phyloP scores from a whole-genome alignment of 2,113 vertebrate genomes.

The Scomber scombrus region DNA sequence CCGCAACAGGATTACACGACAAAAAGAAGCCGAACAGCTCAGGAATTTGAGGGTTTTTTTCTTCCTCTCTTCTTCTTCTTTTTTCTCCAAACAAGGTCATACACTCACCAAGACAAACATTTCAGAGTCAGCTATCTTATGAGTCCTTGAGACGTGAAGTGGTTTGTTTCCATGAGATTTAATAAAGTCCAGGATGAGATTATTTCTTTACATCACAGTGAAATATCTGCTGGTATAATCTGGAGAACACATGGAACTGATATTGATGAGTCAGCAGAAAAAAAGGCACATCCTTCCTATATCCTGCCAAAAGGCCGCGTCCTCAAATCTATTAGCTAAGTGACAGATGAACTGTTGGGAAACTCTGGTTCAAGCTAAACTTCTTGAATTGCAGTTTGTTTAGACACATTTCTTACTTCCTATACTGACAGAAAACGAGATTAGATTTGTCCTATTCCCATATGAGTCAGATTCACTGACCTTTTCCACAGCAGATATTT shows the following conservation, averaged over 20 bases:
- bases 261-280: conserved; percentile 59
- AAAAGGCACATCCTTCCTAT: conserved; percentile 69
- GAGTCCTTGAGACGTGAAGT: conserved; percentile 7
- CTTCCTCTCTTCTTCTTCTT: no score
- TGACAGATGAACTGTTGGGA: background rate
- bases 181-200: conserved; percentile 4
- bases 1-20: background rate
- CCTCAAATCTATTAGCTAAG: conserved; percentile 45
- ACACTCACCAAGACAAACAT: conserved; percentile 29
- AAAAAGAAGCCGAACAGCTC: conserved; percentile 9
- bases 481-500: background rate
- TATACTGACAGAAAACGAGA: background rate
- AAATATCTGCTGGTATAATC: conserved; percentile 37
- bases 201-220: conserved; percentile 9
- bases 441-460: background rate
- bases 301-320: conserved; percentile 59
- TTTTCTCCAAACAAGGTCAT: conserved; percentile 22
- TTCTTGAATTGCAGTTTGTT: no score
- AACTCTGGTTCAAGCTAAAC: background rate
- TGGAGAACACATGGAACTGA: conserved; percentile 33
- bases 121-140: conserved; percentile 7
- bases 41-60: conserved; percentile 12
- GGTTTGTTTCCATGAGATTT: conserved; percentile 26
- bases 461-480: background rate
- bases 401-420: no score